Conservation (phyloP, 2,797 vertebrate species). For the Lophura swinhoii region DNA sequence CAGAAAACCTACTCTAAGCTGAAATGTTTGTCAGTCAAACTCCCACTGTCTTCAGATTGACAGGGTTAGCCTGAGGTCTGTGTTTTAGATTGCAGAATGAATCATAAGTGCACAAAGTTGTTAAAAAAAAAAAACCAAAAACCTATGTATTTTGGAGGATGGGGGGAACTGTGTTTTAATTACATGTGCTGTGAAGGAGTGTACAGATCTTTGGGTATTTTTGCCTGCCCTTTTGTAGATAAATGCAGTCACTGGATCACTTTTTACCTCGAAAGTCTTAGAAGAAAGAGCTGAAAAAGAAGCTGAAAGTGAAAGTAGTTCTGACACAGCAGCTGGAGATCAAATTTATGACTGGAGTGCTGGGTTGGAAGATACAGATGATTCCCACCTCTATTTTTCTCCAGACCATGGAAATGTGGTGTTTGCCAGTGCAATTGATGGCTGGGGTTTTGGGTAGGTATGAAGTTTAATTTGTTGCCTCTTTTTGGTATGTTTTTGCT, state of each 20-base stretch:
- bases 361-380: conserved; percentile 90
- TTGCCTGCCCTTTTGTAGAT: conserved; percentile 79
- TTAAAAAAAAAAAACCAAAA: background rate
- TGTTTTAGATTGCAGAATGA: background rate
- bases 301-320: conserved; percentile 44
- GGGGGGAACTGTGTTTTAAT: background rate
- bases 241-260: conserved; percentile 91
- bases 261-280: conserved; percentile 96
- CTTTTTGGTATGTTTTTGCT: background rate
- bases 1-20: background rate
- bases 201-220: background rate
- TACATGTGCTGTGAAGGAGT: background rate
- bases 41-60: background rate
- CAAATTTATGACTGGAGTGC: conserved; percentile 95
- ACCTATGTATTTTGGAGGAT: background rate
- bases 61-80: background rate
- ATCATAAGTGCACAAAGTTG: background rate
- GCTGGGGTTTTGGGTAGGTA: conserved; percentile 95
- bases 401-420: conserved; percentile 95
- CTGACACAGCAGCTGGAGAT: conserved; percentile 69
- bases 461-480: background rate
- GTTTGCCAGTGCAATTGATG: conserved; percentile 93
- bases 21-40: background rate
- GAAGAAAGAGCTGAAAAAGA: conserved; percentile 92
- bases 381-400: conserved; percentile 95